These are phyloP conservation scores for Perccottus glenii DNA, from an alignment of 2,113 vertebrate genomes.

Conservation along the genomic window DNA sequence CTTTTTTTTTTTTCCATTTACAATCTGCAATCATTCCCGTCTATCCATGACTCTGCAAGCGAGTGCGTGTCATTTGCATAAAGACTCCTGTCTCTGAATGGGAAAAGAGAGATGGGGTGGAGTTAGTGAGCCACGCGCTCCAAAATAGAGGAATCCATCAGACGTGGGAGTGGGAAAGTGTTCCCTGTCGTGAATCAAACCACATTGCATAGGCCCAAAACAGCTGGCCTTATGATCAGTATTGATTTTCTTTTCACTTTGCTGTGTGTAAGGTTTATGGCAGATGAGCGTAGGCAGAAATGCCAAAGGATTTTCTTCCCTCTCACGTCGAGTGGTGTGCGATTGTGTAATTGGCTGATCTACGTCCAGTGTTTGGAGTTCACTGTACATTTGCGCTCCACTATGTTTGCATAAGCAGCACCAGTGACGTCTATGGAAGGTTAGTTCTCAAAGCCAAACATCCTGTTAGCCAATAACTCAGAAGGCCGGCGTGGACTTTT, in stretches of 20 bases:
- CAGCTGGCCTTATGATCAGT: constrained; percentile 72
- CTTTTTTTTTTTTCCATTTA: constrained; percentile 38
- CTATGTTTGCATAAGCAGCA: constrained; percentile 60
- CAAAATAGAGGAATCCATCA: constrained; percentile 46
- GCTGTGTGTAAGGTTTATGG: constrained; percentile 34
- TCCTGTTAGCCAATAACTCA: constrained; percentile 65
- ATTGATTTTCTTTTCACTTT: constrained; percentile 60
- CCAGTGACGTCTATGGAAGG: constrained; percentile 62
- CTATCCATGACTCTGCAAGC: constrained; percentile 54
- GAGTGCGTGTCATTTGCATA: constrained; percentile 66
- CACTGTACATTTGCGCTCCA: constrained; percentile 53
- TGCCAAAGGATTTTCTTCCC: constrained; percentile 52
- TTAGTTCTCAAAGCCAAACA: constrained; percentile 50
- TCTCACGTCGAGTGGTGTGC: constrained; percentile 48
- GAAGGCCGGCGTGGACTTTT: constrained; percentile 62
- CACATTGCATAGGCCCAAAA: constrained; percentile 62
- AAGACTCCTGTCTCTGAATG: constrained; percentile 54
- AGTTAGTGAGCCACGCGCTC: constrained; percentile 5
- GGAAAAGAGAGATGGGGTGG: neutral
- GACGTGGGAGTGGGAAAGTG: constrained; percentile 54
- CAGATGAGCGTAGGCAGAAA: constrained; percentile 27
- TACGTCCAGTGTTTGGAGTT: constrained; percentile 33
- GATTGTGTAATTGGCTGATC: constrained; percentile 66
- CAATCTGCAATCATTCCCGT: constrained; percentile 26
- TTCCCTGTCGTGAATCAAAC: constrained; percentile 61